Evolutionary conservation across 1,140 invertebrate species (phyloP).

Genomic region (Neocloeon triangulifer): DNA sequence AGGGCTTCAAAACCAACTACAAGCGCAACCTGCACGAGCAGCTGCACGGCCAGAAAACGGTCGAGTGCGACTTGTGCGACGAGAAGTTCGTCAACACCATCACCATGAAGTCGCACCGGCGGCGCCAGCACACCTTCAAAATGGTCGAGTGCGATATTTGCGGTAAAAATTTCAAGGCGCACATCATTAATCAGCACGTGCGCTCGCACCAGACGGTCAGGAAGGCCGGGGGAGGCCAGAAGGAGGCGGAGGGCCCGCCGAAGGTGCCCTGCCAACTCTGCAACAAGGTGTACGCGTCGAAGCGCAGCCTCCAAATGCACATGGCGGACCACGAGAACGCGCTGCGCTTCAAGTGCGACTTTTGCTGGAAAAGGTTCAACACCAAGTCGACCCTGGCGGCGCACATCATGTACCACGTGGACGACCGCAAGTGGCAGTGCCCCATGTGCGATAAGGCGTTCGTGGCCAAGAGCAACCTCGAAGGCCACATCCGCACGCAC

Average conservation of each 20-base stretch:
- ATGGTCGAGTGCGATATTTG: slow-evolving; percentile 12
- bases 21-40: slow-evolving; percentile 4
- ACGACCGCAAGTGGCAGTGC: slow-evolving; percentile 59
- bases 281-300: no score
- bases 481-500: slow-evolving; percentile 55
- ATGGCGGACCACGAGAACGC: no score
- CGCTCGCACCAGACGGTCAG: slow-evolving; percentile 4
- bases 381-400: slow-evolving; percentile 31
- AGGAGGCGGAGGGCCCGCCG: slow-evolving; percentile 7
- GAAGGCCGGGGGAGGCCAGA: slow-evolving; percentile 4
- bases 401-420: slow-evolving; percentile 46
- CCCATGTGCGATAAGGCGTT: slow-evolving; percentile 59
- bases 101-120: no score
- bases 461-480: slow-evolving; percentile 49
- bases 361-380: slow-evolving; percentile 29
- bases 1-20: slow-evolving; percentile 4
- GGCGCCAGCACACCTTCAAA: no score
- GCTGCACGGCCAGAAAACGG: slow-evolving; percentile 5
- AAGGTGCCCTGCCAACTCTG: no score
- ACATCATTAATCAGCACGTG: slow-evolving; percentile 4
- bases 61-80: slow-evolving; percentile 5
- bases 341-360: slow-evolving; percentile 33
- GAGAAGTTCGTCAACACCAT: no score
- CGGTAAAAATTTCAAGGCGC: slow-evolving; percentile 11
- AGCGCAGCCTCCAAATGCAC: no score